Conservation (phyloP, 2,797 vertebrate genomes). For the Limnodromus scolopaceus region DNA sequence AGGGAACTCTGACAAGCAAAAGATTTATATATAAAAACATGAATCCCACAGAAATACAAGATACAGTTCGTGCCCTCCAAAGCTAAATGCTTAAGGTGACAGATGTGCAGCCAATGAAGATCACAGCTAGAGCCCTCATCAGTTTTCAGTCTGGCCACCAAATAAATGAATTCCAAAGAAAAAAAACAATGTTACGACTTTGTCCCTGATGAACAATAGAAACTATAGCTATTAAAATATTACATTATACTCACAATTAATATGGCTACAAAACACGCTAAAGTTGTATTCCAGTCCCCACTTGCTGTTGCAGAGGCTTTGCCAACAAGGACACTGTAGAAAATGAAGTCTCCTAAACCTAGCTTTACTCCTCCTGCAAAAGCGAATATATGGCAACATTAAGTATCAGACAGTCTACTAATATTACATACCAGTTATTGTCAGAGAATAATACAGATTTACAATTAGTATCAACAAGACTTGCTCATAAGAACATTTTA, state of each 20-base stretch:
- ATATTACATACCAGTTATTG: not conserved
- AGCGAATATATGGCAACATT: slow-evolving; percentile 43
- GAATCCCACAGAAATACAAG: not conserved
- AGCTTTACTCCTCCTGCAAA: slow-evolving; percentile 94
- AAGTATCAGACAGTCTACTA: not conserved
- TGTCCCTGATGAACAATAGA: not conserved
- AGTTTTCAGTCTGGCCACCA: not conserved
- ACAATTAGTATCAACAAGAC: not conserved
- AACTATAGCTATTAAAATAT: not conserved
- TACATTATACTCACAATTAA: slow-evolving; percentile 90
- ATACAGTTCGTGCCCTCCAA: not conserved
- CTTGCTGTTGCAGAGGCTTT: slow-evolving; percentile 97
- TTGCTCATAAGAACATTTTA: not conserved
- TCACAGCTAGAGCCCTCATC: not conserved
- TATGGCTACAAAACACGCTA: slow-evolving; percentile 98
- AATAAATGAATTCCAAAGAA: not conserved
- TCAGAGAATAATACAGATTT: not conserved
- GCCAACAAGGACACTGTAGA: slow-evolving; percentile 98
- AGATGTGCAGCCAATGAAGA: not conserved
- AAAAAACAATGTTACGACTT: not conserved
- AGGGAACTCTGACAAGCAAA: slow-evolving; percentile 29
- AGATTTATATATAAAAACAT: not conserved
- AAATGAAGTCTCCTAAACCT: slow-evolving; percentile 98
- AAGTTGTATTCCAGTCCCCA: slow-evolving; percentile 98
- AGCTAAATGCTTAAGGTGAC: not conserved